Evolutionary conservation across 2,113 vertebrate species (phyloP), one percentile per base, ranked within the genome.

Genomic region (Corythornis madagascariensis): DNA sequence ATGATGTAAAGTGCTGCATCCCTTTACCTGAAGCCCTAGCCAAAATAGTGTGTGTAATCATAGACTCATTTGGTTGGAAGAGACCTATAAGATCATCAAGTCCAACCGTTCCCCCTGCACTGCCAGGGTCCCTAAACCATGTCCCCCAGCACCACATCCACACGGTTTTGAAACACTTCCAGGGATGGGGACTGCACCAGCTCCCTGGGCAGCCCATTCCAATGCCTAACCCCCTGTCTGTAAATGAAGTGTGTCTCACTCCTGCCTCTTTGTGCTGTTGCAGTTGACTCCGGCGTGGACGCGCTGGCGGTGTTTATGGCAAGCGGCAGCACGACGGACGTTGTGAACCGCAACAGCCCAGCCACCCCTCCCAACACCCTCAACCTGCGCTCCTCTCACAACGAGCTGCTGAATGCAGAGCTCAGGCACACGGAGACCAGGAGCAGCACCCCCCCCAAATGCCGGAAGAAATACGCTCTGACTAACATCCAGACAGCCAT

Each of bases 331-430:
- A 95, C 95, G 63, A 98, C 97, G 55, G 99, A 99, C n/a, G 86
- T 98, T 53, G 96, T 97, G 73, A 99, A 98, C 95, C 98, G 98
- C 79, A 98, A 97, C 57, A 95, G 92, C 69, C 86, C 97, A 0
- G 93, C 98, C 90, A 98, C 97, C 9, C 99, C 99, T 0, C 99
- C 99, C 2, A 99, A 98, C 81, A 99, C 98, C 21, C 98, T 99
- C 12, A 98, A 98, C 92, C 98, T 99, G 61, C 98, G 98, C 52
- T 98, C 99, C 18, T 99, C 99, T 2, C 99, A 99, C 94, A 99
- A 99, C 59, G 99, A 99, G 77, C 98, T 99, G 15, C 95, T 99
- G 42, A 99, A 99, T 5, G 97, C 98, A 0, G 99, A 99, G 26
- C 97, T 98, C 16, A 98, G 98, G 74, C 98, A 99, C 95, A 95